Evolutionary conservation across 30 jellyfish, hydroid and myxozoan species (phyloP), one percentile per base, ranked within the genome.

Genomic region (Aurelia aurita complex sp. Pacific): DNA sequence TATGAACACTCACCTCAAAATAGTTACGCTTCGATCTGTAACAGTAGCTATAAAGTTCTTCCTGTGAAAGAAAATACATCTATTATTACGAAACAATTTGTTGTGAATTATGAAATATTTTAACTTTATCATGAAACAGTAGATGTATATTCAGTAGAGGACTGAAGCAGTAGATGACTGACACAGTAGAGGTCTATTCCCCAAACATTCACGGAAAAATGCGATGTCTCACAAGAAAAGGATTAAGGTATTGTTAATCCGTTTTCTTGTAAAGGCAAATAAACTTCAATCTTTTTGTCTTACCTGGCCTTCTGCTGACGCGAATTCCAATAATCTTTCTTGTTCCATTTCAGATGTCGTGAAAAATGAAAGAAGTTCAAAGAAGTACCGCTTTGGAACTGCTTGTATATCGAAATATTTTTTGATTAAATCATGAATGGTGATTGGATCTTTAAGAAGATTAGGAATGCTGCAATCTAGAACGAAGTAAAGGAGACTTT

Each of bases 261-360:
- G 5, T 38, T 38, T 46, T 7, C 52, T 6, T 46, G 57, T 46
- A 7, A 46, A 6, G 15, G 57, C 8, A 46, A 9, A 46, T 46
- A 46, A 46, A 46, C 12, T 46, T 63, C 16, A 34, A 2, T 6
- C 10, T 52, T 0, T 4, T 23, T 0, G 16, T 35, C 67, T 67
- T 19, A 94, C 98, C 96, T 95, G 99, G 36, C 99, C 99, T 72
- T 95, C 99, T 3, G 98, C 90, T 0, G 98, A 69, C n/a, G 97
- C 79, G 74, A 96, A 96, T 64, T 96, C 99, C 9, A 70, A 75
- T 38, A 96, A 73, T 72, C 96, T 83, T 72, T 96, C 99, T 69
- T 83, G 84, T 76, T 96, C 98, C 85, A 96, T 72, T 50, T 88
- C 97, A 5, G 98, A 92, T n/a, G 96, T 69, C 43, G 98, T 88